Evolutionary conservation across 2,888 invertebrate species (phyloP).

Genomic region (Nemotelus nigrinus): DNA sequence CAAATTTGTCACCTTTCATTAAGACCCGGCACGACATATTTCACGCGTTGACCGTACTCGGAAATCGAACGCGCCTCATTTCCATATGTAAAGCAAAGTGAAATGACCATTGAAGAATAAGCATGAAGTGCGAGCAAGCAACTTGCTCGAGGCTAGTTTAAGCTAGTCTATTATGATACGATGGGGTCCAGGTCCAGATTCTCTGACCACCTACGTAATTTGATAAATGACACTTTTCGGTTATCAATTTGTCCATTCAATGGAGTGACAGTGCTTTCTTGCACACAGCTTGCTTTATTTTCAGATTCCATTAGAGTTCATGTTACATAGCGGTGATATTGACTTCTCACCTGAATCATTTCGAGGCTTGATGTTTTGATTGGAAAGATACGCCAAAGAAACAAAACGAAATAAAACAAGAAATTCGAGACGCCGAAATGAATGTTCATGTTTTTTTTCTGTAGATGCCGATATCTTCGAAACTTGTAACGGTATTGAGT

Average conservation of each 20-base stretch:
- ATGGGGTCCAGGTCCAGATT: neutral
- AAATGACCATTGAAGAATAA: conserved; percentile 18
- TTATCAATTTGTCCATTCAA: conserved; percentile 44
- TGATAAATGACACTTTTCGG: conserved; percentile 42
- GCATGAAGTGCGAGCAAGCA: conserved; percentile 5
- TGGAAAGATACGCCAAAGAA: neutral
- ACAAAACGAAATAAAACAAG: too few species aligned
- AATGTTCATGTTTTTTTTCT: too few species aligned
- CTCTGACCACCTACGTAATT: conserved; percentile 44
- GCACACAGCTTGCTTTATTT: neutral
- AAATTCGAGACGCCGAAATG: too few species aligned
- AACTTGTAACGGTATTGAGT: too few species aligned
- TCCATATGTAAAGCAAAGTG: conserved; percentile 35
- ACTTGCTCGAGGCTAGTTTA: neutral
- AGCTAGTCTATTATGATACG: neutral
- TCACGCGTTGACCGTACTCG: conserved; percentile 16
- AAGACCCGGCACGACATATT: conserved; percentile 27
- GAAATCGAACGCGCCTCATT: conserved; percentile 28
- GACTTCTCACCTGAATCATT: conserved; percentile 37
- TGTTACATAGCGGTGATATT: conserved; percentile 23
- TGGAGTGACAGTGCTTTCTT: conserved; percentile 9
- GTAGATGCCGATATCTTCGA: too few species aligned
- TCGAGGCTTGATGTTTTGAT: conserved; percentile 13
- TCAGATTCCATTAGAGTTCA: conserved; percentile 30
- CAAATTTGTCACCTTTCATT: conserved; percentile 47